Percentiles rank a stretch among this genome's conserved stretches.
phyloP scores from a whole-genome alignment of 2,888 invertebrate species.

The Orchesella flavescens region DNA sequence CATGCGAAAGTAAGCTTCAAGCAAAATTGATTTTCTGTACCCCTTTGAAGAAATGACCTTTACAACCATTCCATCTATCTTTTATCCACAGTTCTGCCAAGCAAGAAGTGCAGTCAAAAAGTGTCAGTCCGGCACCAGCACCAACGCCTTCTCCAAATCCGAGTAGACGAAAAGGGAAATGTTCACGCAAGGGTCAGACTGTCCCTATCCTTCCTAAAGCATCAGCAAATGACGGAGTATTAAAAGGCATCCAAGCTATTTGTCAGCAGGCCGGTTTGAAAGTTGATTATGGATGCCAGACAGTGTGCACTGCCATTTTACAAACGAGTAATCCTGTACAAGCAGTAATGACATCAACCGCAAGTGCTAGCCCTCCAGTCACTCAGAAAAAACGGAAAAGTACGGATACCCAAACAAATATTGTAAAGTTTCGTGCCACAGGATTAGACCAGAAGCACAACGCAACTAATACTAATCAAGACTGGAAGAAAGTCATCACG shows the following conservation, averaged over 20 bases:
- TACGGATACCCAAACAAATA: slow-evolving; percentile 58
- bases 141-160: not conserved
- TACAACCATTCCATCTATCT: not conserved
- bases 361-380: not conserved
- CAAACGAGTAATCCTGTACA: slow-evolving; percentile 35
- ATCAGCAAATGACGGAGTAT: slow-evolving; percentile 11
- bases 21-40: not conserved
- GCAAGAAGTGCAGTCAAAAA: slow-evolving; percentile 47
- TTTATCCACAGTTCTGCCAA: slow-evolving; percentile 41
- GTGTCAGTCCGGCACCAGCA: not conserved
- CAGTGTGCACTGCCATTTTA: slow-evolving; percentile 50
- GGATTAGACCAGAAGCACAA: slow-evolving; percentile 54
- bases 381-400: slow-evolving; percentile 59
- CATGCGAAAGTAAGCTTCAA: slow-evolving; percentile 60
- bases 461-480: slow-evolving; percentile 54
- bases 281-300: slow-evolving; percentile 57
- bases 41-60: too few relatives aligned
- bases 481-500: slow-evolving; percentile 57
- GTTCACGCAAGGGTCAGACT: slow-evolving; percentile 29
- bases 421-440: slow-evolving; percentile 58
- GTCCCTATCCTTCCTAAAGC: slow-evolving; percentile 43
- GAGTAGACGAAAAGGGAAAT: slow-evolving; percentile 20
- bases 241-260: slow-evolving; percentile 37
- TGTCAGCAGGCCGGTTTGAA: slow-evolving; percentile 49
- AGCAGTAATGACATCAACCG: not conserved